phyloP scores from a whole-genome alignment of 1,140 invertebrate genomes.

The Drosophila guanche region DNA sequence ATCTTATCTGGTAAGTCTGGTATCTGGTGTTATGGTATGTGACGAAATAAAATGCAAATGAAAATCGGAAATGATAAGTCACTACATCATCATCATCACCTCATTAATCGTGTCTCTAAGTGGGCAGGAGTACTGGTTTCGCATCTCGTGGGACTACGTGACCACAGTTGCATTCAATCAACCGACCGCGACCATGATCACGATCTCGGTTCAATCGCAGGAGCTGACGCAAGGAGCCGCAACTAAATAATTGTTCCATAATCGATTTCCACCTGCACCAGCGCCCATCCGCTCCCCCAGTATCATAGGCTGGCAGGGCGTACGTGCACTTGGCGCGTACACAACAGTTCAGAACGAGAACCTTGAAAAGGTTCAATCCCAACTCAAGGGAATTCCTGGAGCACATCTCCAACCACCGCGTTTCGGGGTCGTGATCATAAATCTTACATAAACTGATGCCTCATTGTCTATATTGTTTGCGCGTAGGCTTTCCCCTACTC shows the following conservation, averaged over 20 bases:
- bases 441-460: conserved; percentile 24
- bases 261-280: conserved; percentile 35
- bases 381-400: conserved; percentile 56
- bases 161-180: conserved; percentile 35
- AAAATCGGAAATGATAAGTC: conserved; percentile 28
- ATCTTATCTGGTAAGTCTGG: too few relatives aligned
- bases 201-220: conserved; percentile 29
- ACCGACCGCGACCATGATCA: background rate
- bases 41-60: conserved; percentile 43
- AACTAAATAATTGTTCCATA: conserved; percentile 47
- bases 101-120: background rate
- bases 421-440: conserved; percentile 12
- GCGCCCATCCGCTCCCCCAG: conserved; percentile 7
- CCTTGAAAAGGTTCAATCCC: conserved; percentile 73
- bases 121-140: conserved; percentile 52
- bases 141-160: conserved; percentile 62
- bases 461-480: conserved; percentile 18
- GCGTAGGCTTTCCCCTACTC: conserved; percentile 1
- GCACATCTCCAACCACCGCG: conserved; percentile 15
- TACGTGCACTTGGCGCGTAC: conserved; percentile 69
- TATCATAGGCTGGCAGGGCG: conserved; percentile 6
- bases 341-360: conserved; percentile 42
- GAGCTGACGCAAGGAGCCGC: conserved; percentile 40
- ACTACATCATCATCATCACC: conserved; percentile 11
- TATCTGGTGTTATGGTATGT: too few relatives aligned